These are phyloP conservation scores for Stenichneumon culpator DNA, from an alignment of 2,888 invertebrate species.

Conservation along the genomic window DNA sequence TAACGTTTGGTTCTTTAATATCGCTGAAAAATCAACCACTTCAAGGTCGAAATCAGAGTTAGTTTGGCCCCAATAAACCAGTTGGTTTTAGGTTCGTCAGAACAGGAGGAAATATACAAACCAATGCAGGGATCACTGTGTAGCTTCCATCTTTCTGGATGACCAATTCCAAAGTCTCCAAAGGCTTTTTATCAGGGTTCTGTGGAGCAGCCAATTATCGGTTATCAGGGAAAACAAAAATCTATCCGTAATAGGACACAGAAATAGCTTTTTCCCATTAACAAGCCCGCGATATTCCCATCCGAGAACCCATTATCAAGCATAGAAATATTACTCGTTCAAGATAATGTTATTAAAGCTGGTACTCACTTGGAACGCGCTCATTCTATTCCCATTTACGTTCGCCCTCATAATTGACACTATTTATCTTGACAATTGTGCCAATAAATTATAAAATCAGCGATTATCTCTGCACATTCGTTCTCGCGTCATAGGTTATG, in stretches of 20 bases:
- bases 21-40: too few species aligned
- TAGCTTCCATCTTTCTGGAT: conserved; percentile 86
- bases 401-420: conserved; percentile 30
- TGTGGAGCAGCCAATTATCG: conserved; percentile 58
- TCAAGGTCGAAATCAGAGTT: too few species aligned
- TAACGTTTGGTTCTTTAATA: too few species aligned
- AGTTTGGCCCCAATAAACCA: too few species aligned
- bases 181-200: conserved; percentile 81
- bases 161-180: conserved; percentile 84
- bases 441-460: background rate
- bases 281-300: background rate
- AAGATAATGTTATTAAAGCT: background rate
- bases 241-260: background rate
- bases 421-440: background rate
- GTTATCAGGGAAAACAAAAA: background rate
- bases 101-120: conserved; percentile 66
- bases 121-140: conserved; percentile 88
- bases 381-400: conserved; percentile 31
- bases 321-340: background rate
- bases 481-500: conserved; percentile 2
- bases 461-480: background rate
- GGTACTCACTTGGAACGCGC: conserved; percentile 33
- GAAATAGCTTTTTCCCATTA: background rate
- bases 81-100: too few species aligned
- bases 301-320: background rate